phyloP scores from a whole-genome alignment of 1,140 invertebrate species.

The Ladona fulva region DNA sequence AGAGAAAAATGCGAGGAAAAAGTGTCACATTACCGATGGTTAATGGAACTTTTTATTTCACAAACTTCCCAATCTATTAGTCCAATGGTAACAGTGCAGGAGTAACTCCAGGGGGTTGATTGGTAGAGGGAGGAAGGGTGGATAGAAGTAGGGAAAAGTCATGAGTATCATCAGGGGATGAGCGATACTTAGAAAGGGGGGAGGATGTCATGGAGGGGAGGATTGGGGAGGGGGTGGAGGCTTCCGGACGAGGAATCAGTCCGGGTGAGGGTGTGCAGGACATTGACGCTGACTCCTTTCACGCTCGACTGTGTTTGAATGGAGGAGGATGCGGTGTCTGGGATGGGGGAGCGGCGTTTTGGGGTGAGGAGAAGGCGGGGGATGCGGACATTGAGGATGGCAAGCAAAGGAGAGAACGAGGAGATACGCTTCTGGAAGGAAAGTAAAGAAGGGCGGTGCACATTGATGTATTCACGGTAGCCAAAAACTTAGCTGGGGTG shows the following conservation, averaged over 20 bases:
- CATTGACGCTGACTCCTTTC: background rate
- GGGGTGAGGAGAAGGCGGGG: background rate
- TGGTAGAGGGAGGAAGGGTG: too few species aligned
- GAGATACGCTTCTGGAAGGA: too few species aligned
- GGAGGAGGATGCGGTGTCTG: background rate
- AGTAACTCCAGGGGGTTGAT: too few species aligned
- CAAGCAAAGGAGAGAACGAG: background rate
- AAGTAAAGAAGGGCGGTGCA: too few species aligned
- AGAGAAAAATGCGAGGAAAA: too few species aligned
- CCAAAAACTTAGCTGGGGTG: background rate
- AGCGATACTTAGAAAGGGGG: background rate
- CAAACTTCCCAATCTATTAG: too few species aligned
- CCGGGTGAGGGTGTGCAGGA: background rate
- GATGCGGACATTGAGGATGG: too few species aligned
- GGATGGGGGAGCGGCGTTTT: background rate
- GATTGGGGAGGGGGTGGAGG: too few species aligned
- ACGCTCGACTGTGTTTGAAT: constrained; percentile 4
- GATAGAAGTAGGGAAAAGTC: too few species aligned
- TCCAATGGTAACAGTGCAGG: too few species aligned
- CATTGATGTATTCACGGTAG: background rate
- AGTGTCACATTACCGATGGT: too few species aligned
- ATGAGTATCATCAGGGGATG: background rate
- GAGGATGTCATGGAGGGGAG: background rate
- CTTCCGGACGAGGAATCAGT: background rate
- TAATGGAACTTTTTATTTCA: too few species aligned